Percentiles rank a stretch among this genome's conserved stretches.
phyloP scores from a whole-genome alignment of 2,888 invertebrate species.

The Tromatobia lineatoria region DNA sequence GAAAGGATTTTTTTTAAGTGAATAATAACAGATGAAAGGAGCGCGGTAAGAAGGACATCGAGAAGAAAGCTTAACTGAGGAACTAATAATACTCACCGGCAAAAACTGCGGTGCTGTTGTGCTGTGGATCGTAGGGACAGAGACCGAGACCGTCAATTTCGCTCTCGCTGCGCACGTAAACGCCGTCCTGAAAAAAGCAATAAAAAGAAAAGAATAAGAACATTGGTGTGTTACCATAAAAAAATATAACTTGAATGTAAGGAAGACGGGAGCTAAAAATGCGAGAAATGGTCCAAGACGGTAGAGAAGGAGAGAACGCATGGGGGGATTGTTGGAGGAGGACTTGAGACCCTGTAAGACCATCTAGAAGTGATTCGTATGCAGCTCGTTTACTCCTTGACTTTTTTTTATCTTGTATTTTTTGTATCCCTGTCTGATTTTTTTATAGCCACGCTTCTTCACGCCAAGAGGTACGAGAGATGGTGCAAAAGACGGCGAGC shows the following conservation, averaged over 20 bases:
- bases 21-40: background rate
- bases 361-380: slow-evolving; percentile 49
- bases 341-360: slow-evolving; percentile 15
- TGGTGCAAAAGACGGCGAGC: slow-evolving; percentile 13
- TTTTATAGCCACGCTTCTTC: slow-evolving; percentile 13
- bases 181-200: slow-evolving; percentile 86
- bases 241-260: slow-evolving; percentile 51
- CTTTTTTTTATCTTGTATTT: background rate
- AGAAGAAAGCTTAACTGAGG: slow-evolving; percentile 1
- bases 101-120: slow-evolving; percentile 97
- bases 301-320: slow-evolving; percentile 8
- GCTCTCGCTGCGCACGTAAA: slow-evolving; percentile 86
- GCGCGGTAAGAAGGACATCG: background rate
- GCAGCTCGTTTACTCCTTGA: slow-evolving; percentile 56
- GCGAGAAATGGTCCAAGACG: slow-evolving; percentile 1
- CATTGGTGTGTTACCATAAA: slow-evolving; percentile 46
- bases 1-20: background rate
- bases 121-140: slow-evolving; percentile 97
- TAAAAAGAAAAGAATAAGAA: slow-evolving; percentile 30
- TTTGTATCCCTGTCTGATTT: slow-evolving; percentile 10
- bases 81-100: slow-evolving; percentile 86
- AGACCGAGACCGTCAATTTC: slow-evolving; percentile 94
- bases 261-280: slow-evolving; percentile 20
- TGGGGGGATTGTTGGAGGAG: slow-evolving; percentile 30
- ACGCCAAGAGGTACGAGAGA: slow-evolving; percentile 16